A percentile compares a stretch with the other conserved stretches of the same genome.
Conservation (phyloP, 2,888 invertebrate species). For the Rhingia campestris region DNA sequence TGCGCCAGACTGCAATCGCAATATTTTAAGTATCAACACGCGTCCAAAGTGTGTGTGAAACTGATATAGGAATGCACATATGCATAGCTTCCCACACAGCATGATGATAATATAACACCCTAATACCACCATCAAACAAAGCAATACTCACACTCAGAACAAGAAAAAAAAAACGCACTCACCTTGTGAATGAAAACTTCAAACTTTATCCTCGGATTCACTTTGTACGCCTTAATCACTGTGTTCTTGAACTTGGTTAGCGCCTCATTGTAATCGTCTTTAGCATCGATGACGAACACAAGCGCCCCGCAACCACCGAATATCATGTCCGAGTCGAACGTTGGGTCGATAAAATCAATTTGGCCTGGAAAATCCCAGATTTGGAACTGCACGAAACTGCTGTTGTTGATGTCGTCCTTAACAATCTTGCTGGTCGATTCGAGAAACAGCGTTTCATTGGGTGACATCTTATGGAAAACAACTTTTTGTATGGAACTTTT, state of each 20-base stretch:
- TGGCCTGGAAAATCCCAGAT: constrained; percentile 99
- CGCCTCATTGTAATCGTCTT: constrained; percentile 99
- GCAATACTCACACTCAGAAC: background rate
- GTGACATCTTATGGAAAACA: constrained; percentile 99
- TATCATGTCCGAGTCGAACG: constrained; percentile 97
- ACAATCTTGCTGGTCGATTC: constrained; percentile 99
- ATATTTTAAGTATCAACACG: constrained; percentile 3
- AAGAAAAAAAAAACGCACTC: constrained; percentile 50
- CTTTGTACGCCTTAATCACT: constrained; percentile 96
- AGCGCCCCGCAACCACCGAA: constrained; percentile 98
- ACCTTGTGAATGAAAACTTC: constrained; percentile 99
- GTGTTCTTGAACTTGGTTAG: constrained; percentile 95
- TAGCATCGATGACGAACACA: constrained; percentile 99
- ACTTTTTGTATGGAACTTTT: constrained; percentile 99
- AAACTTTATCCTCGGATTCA: constrained; percentile 97
- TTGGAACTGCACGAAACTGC: constrained; percentile 98
- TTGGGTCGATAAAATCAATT: constrained; percentile 98
- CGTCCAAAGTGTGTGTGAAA: background rate
- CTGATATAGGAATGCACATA: background rate
- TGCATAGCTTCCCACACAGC: background rate
- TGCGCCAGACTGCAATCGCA: background rate
- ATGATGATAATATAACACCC: background rate
- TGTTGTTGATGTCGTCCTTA: constrained; percentile 98
- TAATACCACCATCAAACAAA: background rate
- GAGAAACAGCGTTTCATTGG: constrained; percentile 98